phyloP scores from a whole-genome alignment of 2,113 vertebrate species.

The Petrocephalus zakoni region DNA sequence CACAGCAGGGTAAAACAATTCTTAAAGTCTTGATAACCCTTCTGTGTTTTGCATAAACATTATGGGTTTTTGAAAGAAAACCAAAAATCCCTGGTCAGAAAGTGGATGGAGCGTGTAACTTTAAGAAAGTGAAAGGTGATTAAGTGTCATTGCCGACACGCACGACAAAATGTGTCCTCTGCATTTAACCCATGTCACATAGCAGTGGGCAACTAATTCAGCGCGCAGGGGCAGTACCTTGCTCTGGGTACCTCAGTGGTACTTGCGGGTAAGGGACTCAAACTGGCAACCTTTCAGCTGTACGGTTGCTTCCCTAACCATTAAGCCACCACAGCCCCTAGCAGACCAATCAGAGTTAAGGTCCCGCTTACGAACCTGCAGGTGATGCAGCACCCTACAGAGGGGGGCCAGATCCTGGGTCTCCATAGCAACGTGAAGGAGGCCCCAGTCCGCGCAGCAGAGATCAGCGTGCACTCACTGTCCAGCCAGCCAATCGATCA shows the following conservation, averaged over 20 bases:
- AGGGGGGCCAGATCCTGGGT: constrained; percentile 65
- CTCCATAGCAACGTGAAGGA: constrained; percentile 72
- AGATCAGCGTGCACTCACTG: constrained; percentile 69
- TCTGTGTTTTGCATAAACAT: not conserved
- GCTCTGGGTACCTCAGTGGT: too few species aligned
- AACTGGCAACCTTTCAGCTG: too few species aligned
- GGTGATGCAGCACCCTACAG: constrained; percentile 71
- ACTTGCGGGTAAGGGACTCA: too few species aligned
- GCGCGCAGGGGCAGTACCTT: too few species aligned
- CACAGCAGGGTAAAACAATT: not conserved
- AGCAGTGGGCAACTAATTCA: too few species aligned
- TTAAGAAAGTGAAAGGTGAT: too few species aligned
- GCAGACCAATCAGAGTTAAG: not conserved
- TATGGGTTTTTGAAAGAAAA: not conserved
- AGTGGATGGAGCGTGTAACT: not conserved
- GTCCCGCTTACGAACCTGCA: constrained; percentile 27
- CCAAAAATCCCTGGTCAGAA: not conserved
- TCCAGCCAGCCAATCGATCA: constrained; percentile 73
- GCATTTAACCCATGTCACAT: too few species aligned
- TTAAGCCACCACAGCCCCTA: too few species aligned
- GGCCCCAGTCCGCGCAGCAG: constrained; percentile 61
- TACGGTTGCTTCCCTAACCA: too few species aligned
- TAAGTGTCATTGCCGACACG: too few species aligned
- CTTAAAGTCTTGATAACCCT: not conserved
- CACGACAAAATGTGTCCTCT: too few species aligned